Evolutionary conservation across 2,113 vertebrate genomes (phyloP).

Genomic region (Gorsachius goisagi): DNA sequence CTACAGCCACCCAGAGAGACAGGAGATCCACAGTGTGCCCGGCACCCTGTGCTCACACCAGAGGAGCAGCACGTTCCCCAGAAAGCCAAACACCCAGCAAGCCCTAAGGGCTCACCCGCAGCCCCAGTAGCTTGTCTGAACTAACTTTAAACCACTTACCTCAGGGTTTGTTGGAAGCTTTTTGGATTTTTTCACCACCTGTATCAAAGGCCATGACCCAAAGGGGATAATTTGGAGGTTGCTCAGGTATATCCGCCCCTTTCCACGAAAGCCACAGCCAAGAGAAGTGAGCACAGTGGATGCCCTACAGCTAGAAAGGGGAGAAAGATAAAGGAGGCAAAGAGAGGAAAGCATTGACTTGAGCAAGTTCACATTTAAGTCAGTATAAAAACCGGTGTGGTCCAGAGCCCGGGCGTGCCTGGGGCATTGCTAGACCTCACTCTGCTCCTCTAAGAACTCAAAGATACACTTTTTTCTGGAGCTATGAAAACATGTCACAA

Average conservation of each 20-base stretch:
- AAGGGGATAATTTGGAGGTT: neutral
- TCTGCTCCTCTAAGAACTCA: neutral
- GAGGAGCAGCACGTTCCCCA: fast-evolving
- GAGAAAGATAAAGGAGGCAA: neutral
- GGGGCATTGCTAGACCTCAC: fast-evolving
- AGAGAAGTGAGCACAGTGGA: neutral
- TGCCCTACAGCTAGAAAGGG: neutral
- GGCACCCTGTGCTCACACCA: neutral
- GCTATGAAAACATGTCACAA: neutral
- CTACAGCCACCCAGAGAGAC: fast-evolving
- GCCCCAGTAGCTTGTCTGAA: neutral
- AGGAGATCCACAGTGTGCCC: neutral
- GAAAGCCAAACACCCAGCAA: neutral
- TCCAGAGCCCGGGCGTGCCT: neutral
- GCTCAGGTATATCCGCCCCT: neutral
- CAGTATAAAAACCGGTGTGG: neutral
- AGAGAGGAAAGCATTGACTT: neutral
- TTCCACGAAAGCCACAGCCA: fast-evolving
- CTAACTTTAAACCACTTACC: neutral
- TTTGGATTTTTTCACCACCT: neutral
- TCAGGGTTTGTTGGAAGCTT: neutral
- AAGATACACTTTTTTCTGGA: neutral
- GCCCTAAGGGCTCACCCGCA: neutral
- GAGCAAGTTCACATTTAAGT: neutral
- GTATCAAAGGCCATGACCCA: neutral